Evolutionary conservation across 2,888 invertebrate species (phyloP), one percentile per base, ranked within the genome.

Genomic region (Petrophora chlorosata): DNA sequence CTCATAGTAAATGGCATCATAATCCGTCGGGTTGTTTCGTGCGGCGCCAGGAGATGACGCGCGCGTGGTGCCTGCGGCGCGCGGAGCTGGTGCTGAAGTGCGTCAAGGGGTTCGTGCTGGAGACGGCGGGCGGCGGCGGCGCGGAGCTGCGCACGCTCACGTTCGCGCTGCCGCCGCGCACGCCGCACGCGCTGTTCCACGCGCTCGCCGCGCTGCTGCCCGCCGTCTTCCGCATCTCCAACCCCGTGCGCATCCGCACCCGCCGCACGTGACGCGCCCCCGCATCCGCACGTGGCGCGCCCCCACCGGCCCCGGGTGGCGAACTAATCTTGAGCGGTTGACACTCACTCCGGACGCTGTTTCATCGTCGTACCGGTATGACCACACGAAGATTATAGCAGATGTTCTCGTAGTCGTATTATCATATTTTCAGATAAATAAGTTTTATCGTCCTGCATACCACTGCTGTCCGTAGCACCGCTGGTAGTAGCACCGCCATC

Each of bases 91-190:
- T 99, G 49, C 97, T 99, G 74, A 99, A 99, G 88, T 99, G 99
- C 87, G 97, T 98, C 40, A 99, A 99, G 90, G 99, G 99, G 2
- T 99, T 99, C 85, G 97, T 99, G 96, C 98, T 99, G 83, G 99
- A 99, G 91, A 97, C 98, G 92, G 95, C 96, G 5, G 96, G 97
- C 0, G 96, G 97, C 94, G 97, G 97, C 53, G 97, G 97, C 19
- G 95, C 96, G 0, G 96, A 96, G 83, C 90, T 97, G 56, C 96
- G 96, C 86, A 98, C 95, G 78, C 91, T 98, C 40, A 75, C 77
- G 22, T 70, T 73, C 44, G 67, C 61, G 39, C 59, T 75, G 56
- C 84, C 83, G 28, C 61, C 61, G 8, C 33, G 9, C 33, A 48
- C 67, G 19, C 65, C 68, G 53, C 96, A 97, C 3, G 94, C 94